These are phyloP conservation scores for Styela clava DNA, from an alignment of 23 tunicate species.

Conservation along the genomic window DNA sequence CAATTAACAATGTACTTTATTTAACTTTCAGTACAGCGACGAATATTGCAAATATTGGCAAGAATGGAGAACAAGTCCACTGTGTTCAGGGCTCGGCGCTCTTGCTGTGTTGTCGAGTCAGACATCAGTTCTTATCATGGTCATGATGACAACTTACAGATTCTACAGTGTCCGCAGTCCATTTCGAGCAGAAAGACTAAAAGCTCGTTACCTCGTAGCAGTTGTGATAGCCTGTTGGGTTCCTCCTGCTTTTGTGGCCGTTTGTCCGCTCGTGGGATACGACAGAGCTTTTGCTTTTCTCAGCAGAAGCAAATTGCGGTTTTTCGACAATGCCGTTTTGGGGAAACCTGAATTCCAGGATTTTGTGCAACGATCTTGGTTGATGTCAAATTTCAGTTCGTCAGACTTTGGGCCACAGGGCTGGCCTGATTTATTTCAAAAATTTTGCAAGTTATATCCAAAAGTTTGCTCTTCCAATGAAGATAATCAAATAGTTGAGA, in stretches of 20 bases:
- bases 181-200: constrained; percentile 36
- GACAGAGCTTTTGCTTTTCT: constrained; percentile 9
- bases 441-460: not conserved
- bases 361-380: constrained; percentile 1
- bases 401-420: not conserved
- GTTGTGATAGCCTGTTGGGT: constrained; percentile 36
- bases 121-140: constrained; percentile 60
- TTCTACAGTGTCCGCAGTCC: constrained; percentile 56
- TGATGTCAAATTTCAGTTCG: not conserved
- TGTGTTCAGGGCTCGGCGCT: constrained; percentile 41
- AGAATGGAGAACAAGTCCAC: constrained; percentile 43
- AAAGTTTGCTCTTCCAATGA: not conserved
- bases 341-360: constrained; percentile 2
- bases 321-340: not conserved
- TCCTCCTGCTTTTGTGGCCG: constrained; percentile 17
- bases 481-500: not conserved
- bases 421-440: constrained; percentile 1
- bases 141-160: constrained; percentile 66
- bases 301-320: not conserved
- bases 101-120: constrained; percentile 50
- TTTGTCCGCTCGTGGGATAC: constrained; percentile 29
- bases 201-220: constrained; percentile 25
- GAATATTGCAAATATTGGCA: constrained; percentile 35
- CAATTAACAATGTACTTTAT: no score
- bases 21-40: constrained; percentile 38